These are phyloP conservation scores for Microplitis deprimator DNA, from an alignment of 2,888 invertebrate species.

Conservation along the genomic window DNA sequence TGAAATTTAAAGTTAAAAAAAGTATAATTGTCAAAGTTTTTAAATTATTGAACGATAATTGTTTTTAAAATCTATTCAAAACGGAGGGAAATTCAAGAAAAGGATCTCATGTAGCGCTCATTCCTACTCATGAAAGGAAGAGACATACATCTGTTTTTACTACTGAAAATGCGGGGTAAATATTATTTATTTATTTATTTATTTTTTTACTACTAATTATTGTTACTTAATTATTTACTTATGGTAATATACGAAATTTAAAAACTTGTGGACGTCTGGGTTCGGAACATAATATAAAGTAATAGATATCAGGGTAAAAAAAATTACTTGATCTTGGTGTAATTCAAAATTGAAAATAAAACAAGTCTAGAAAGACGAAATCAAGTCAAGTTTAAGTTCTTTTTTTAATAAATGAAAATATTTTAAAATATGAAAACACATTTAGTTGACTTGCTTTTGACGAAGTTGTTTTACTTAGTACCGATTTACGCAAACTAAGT, in stretches of 20 bases:
- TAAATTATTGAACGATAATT: not conserved
- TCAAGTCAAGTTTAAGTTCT: too few species aligned
- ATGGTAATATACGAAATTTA: not conserved
- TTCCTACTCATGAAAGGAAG: constrained; percentile 77
- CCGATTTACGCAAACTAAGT: too few species aligned
- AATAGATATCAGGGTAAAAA: too few species aligned
- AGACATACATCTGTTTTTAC: constrained; percentile 79
- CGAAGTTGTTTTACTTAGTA: too few species aligned
- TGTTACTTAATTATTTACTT: not conserved
- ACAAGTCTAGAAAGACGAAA: too few species aligned
- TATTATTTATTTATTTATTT: constrained; percentile 41
- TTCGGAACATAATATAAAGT: too few species aligned
- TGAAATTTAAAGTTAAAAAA: constrained; percentile 17
- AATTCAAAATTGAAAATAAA: too few species aligned
- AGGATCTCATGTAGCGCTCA: constrained; percentile 72
- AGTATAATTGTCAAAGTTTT: not conserved
- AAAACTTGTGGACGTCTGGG: too few species aligned
- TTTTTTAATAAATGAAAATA: too few species aligned
- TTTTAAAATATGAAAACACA: too few species aligned
- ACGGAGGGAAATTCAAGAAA: constrained; percentile 73
- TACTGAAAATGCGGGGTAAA: constrained; percentile 78
- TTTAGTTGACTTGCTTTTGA: too few species aligned
- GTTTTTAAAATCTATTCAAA: constrained; percentile 60
- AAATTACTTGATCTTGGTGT: too few species aligned
- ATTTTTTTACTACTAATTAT: not conserved